phyloP scores from a whole-genome alignment of 1,140 invertebrate genomes.

The Drosophila varians region DNA sequence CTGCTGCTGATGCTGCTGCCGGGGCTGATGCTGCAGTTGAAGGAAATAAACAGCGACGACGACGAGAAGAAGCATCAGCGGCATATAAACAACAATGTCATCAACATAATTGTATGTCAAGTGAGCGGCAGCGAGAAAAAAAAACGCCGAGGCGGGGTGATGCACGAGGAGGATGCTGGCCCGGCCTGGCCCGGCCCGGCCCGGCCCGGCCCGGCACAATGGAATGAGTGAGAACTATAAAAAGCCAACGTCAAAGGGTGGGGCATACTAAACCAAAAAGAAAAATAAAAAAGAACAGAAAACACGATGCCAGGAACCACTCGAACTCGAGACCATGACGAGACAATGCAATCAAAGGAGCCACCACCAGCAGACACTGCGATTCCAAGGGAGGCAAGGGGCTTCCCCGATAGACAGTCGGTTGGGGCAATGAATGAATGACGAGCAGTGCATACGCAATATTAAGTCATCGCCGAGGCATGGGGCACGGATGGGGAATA shows the following conservation, averaged over 20 bases:
- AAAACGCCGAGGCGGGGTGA: constrained; percentile 13
- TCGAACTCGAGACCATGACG: constrained; percentile 79
- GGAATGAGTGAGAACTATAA: constrained; percentile 28
- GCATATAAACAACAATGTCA: constrained; percentile 43
- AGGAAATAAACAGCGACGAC: not conserved
- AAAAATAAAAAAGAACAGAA: constrained; percentile 27
- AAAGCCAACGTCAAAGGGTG: constrained; percentile 4
- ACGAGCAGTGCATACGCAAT: constrained; percentile 70
- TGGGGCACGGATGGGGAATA: not conserved
- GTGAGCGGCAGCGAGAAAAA: constrained; percentile 27
- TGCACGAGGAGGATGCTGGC: constrained; percentile 11
- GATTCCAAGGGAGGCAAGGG: constrained; percentile 2
- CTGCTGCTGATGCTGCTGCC: constrained; percentile 37
- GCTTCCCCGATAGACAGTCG: constrained; percentile 15
- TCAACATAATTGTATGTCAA: constrained; percentile 51
- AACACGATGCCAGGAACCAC: constrained; percentile 62
- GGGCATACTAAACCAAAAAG: too few relatives aligned
- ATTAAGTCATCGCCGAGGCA: constrained; percentile 58
- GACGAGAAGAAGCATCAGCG: constrained; percentile 9
- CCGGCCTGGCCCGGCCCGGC: too few relatives aligned
- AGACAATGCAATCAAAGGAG: constrained; percentile 81
- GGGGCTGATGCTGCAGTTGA: constrained; percentile 31
- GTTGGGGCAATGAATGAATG: constrained; percentile 67
- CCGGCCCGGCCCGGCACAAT: too few relatives aligned
- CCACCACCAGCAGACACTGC: constrained; percentile 40